Evolutionary conservation across 64 coral and sea anemone genomes (phyloP).

Genomic region (Montipora efflorescens): DNA sequence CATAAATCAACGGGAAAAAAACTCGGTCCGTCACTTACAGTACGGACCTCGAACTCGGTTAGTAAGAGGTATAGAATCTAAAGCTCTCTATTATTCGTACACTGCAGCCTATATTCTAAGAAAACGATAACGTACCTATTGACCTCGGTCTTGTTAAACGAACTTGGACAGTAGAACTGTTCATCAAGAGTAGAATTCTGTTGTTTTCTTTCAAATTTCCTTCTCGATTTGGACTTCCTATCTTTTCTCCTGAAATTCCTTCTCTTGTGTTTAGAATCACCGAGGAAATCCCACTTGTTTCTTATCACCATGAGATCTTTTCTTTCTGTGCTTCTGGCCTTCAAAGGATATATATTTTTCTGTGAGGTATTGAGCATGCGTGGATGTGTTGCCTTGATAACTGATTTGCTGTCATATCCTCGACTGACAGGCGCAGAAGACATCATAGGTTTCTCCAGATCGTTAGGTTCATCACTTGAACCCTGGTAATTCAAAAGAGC

Average conservation of each 20-base stretch:
- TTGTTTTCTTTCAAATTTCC: constrained; percentile 40
- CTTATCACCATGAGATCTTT: constrained; percentile 67
- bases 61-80: not conserved
- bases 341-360: constrained; percentile 17
- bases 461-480: not conserved
- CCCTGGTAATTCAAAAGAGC: constrained; percentile 90
- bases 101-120: not conserved
- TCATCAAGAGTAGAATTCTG: constrained; percentile 43
- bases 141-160: constrained; percentile 67
- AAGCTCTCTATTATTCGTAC: not conserved
- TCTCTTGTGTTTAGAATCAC: constrained; percentile 56
- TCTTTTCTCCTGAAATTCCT: constrained; percentile 40
- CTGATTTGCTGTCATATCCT: constrained; percentile 25
- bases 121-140: constrained; percentile 10
- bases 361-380: constrained; percentile 75
- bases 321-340: constrained; percentile 27
- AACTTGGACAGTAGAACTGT: constrained; percentile 55
- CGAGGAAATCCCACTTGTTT: constrained; percentile 74
- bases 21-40: no score
- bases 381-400: constrained; percentile 38
- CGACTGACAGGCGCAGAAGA: constrained; percentile 49
- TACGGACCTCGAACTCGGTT: no score
- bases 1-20: no score
- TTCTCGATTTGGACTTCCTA: constrained; percentile 13
- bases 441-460: constrained; percentile 36